A percentile compares a stretch with the other conserved stretches of the same genome.
These are phyloP conservation scores for Tetramorium parvispinum DNA, from an alignment of 1,140 invertebrate genomes.

Conservation along the genomic window DNA sequence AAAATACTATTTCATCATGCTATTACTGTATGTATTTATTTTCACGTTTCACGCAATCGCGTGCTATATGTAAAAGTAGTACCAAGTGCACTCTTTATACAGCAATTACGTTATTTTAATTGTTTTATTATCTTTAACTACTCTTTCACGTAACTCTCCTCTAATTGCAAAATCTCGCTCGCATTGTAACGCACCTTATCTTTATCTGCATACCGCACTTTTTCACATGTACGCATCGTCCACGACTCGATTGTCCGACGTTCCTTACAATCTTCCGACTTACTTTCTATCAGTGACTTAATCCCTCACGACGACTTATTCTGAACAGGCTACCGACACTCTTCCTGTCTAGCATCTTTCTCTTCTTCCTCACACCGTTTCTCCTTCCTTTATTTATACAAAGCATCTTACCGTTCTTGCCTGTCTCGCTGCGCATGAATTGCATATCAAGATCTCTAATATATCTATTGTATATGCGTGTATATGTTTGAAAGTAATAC, in stretches of 20 bases:
- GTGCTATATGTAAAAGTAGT: neutral
- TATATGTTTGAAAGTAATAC: conserved; percentile 44
- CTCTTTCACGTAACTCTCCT: neutral
- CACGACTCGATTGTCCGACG: neutral
- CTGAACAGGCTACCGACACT: conserved; percentile 28
- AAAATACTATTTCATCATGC: neutral
- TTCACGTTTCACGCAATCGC: neutral
- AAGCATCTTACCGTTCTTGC: conserved; percentile 50
- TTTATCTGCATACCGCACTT: conserved; percentile 31
- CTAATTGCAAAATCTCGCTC: conserved; percentile 2
- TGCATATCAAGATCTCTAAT: conserved; percentile 69
- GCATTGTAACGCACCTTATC: conserved; percentile 1
- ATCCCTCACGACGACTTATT: conserved; percentile 47
- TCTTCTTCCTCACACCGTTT: neutral
- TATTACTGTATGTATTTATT: neutral
- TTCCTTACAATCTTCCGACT: conserved; percentile 29
- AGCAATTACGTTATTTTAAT: neutral
- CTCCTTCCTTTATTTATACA: conserved; percentile 43
- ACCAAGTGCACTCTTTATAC: neutral
- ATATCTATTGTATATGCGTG: conserved; percentile 16
- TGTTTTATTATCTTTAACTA: neutral
- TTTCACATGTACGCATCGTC: conserved; percentile 15
- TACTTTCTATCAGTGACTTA: conserved; percentile 51
- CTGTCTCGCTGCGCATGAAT: conserved; percentile 63
- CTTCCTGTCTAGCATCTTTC: conserved; percentile 19